Evolutionary conservation across 2,888 invertebrate species (phyloP).

Genomic region (Coelogynopora nodosa): DNA sequence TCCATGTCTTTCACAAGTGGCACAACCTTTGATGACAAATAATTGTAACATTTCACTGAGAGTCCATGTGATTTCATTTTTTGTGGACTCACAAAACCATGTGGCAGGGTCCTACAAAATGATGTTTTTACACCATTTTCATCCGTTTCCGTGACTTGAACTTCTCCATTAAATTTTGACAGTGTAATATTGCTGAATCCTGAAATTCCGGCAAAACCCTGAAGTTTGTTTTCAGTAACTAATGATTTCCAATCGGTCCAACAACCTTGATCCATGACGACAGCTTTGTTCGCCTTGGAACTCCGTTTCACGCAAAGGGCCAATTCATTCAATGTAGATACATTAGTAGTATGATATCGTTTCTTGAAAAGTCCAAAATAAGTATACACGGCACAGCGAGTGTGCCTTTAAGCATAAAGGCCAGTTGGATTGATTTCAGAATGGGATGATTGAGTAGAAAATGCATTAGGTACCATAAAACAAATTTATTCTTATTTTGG

Average conservation of each 20-base stretch:
- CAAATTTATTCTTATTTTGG: slow-evolving; percentile 37
- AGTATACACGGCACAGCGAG: slow-evolving; percentile 17
- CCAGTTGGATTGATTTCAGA: slow-evolving; percentile 17
- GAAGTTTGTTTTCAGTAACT: no score
- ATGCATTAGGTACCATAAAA: slow-evolving; percentile 21
- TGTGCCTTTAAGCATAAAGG: slow-evolving; percentile 21
- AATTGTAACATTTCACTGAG: no score
- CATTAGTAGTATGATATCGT: background rate
- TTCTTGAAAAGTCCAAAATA: slow-evolving; percentile 26
- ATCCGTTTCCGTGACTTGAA: no score
- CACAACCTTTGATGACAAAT: no score
- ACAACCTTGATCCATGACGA: background rate
- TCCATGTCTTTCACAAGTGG: no score
- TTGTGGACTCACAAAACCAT: no score
- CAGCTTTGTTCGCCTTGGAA: slow-evolving; percentile 26
- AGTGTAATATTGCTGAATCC: no score
- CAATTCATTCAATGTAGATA: slow-evolving; percentile 21
- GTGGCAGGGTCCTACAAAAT: no score
- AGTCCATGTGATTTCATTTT: no score
- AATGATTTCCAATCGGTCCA: slow-evolving; percentile 30
- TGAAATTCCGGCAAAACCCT: no score
- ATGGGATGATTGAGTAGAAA: background rate
- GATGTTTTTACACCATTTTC: no score
- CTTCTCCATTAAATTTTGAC: no score
- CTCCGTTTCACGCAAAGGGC: slow-evolving; percentile 5